These are phyloP conservation scores for Aspidiotus destructor DNA, from an alignment of 2,888 invertebrate species.

Conservation along the genomic window DNA sequence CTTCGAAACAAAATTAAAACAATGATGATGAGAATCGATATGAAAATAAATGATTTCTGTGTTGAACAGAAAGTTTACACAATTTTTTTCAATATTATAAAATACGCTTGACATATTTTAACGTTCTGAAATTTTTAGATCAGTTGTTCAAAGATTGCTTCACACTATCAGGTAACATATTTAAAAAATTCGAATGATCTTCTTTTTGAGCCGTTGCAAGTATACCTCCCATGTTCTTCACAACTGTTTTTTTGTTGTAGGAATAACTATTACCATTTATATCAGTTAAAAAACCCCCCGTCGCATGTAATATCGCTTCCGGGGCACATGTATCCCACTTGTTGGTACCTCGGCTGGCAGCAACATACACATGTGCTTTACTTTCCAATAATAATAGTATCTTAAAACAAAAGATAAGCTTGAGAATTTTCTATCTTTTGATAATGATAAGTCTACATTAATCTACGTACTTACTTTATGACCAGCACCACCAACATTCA, in stretches of 20 bases:
- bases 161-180: constrained; percentile 53
- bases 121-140: neutral
- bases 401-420: constrained; percentile 47
- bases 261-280: constrained; percentile 65
- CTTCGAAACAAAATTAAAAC: no score
- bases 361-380: constrained; percentile 90
- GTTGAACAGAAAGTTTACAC: no score
- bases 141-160: constrained; percentile 16
- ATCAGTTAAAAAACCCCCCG: constrained; percentile 85
- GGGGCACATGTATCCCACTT: constrained; percentile 99
- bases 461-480: constrained; percentile 59
- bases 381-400: constrained; percentile 85
- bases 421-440: no score
- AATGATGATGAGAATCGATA: no score
- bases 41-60: no score
- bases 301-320: constrained; percentile 79
- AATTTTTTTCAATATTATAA: no score
- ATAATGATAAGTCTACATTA: no score
- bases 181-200: constrained; percentile 61
- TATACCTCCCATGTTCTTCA: constrained; percentile 70
- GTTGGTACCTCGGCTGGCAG: constrained; percentile 90
- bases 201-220: constrained; percentile 74
- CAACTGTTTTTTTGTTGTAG: constrained; percentile 54
- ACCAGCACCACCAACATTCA: constrained; percentile 92
- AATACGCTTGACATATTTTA: no score